These are phyloP conservation scores for Cephus spinipes DNA, from an alignment of 2,888 invertebrate genomes.

Conservation along the genomic window DNA sequence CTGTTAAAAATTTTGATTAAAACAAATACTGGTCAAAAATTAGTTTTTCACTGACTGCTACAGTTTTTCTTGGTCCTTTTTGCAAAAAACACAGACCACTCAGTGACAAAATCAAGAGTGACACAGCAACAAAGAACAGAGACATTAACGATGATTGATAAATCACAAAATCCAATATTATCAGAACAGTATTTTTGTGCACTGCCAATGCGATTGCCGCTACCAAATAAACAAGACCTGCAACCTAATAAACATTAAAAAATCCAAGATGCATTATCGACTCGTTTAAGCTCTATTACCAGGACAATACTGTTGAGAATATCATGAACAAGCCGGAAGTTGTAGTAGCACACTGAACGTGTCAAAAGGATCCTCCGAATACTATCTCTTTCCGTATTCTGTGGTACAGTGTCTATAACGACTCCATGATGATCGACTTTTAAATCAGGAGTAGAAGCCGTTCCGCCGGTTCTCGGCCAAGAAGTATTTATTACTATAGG, in stretches of 20 bases:
- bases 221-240: conserved; percentile 30
- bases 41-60: conserved; percentile 18
- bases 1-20: neutral
- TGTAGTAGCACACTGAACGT: conserved; percentile 25
- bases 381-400: conserved; percentile 10
- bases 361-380: conserved; percentile 11
- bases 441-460: conserved; percentile 37
- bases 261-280: neutral
- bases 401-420: conserved; percentile 9
- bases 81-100: conserved; percentile 25
- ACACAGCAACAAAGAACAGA: conserved; percentile 22
- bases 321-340: conserved; percentile 29
- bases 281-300: conserved; percentile 15
- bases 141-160: conserved; percentile 20
- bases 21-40: neutral
- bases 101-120: conserved; percentile 23
- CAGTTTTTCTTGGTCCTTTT: conserved; percentile 12
- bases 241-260: conserved; percentile 18
- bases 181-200: conserved; percentile 23
- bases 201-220: conserved; percentile 25
- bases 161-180: conserved; percentile 26
- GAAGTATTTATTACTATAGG: conserved; percentile 24
- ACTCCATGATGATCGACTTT: conserved; percentile 27
- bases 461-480: conserved; percentile 29
- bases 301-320: conserved; percentile 33